Percentiles rank a stretch among this genome's conserved stretches.
Evolutionary conservation across 2,113 vertebrate genomes (phyloP).

Genomic region (Lophura nycthemera): DNA sequence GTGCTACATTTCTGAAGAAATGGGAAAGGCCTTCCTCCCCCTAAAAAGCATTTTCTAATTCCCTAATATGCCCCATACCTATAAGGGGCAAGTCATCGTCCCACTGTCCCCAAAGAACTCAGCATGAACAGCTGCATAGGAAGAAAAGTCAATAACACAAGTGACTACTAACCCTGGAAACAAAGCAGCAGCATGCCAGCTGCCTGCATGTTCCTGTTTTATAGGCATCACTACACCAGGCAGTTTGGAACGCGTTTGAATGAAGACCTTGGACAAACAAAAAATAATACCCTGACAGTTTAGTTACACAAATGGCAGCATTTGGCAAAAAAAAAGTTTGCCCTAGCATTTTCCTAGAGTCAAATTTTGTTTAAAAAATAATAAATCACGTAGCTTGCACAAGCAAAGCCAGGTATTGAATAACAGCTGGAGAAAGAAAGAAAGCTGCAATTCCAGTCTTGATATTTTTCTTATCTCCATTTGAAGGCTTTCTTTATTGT

Average conservation of each 20-base stretch:
- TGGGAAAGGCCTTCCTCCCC: not conserved
- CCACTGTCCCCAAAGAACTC: not conserved
- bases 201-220: not conserved
- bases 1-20: not conserved
- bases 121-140: not conserved
- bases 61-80: not conserved
- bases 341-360: not conserved
- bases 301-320: not conserved
- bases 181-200: not conserved
- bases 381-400: not conserved
- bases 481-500: not conserved
- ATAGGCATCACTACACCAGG: not conserved
- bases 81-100: not conserved
- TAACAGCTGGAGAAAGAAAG: not conserved
- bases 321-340: not conserved
- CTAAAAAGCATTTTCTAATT: not conserved
- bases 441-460: not conserved
- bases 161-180: not conserved
- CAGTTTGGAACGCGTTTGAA: not conserved
- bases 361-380: not conserved
- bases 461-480: not conserved
- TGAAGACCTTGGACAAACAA: not conserved
- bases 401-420: not conserved
- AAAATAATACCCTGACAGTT: not conserved
- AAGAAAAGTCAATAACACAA: not conserved